Evolutionary conservation across 2,797 vertebrate genomes (phyloP).

Genomic region (Chiloscyllium punctatum): DNA sequence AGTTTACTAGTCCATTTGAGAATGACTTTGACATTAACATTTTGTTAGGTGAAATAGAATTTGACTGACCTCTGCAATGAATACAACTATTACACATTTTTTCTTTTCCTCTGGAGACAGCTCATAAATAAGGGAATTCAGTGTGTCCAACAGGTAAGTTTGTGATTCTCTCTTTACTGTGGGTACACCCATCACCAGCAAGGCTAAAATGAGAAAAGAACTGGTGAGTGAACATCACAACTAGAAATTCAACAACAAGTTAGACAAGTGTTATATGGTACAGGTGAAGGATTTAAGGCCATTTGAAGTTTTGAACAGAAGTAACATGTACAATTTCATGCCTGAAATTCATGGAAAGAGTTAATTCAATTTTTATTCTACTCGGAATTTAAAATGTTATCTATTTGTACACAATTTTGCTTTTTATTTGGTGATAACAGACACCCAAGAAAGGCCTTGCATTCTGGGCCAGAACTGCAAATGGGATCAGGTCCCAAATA

Average conservation of each 20-base stretch:
- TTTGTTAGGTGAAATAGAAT: background rate
- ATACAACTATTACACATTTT: conserved; percentile 69
- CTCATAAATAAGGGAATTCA: conserved; percentile 66
- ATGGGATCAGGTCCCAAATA: too few relatives aligned
- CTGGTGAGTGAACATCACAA: background rate
- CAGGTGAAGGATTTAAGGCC: background rate
- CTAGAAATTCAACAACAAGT: background rate
- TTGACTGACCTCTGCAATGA: conserved; percentile 71
- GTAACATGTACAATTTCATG: background rate
- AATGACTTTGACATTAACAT: conserved; percentile 10
- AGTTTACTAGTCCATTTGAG: background rate
- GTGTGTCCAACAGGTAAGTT: conserved; percentile 69
- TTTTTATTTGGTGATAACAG: background rate
- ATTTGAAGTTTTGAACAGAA: background rate
- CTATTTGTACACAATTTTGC: background rate
- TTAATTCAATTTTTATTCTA: background rate
- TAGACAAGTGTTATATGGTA: background rate
- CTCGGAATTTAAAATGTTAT: background rate
- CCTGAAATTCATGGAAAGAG: background rate
- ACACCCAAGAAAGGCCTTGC: background rate
- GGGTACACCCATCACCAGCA: conserved; percentile 74
- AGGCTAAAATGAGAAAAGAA: conserved; percentile 60
- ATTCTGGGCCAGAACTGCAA: too few relatives aligned
- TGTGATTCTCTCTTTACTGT: conserved; percentile 70
- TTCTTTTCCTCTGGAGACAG: conserved; percentile 58